Conservation (phyloP, 1,140 invertebrate species). For the Pseudachorutes palmiensis region DNA sequence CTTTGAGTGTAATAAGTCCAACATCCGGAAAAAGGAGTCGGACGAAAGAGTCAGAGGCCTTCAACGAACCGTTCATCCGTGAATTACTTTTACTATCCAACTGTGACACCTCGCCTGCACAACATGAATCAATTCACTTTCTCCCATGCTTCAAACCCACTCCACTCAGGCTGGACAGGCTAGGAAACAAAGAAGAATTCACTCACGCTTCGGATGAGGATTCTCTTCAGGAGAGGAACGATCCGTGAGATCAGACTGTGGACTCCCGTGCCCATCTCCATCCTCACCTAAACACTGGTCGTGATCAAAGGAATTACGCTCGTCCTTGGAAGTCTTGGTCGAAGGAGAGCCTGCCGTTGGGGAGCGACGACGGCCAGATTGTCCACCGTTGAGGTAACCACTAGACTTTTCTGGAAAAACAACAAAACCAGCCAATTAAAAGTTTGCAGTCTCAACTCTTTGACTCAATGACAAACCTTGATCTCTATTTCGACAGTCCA, state of each 20-base stretch:
- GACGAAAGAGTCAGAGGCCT: background rate
- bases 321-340: constrained; percentile 22
- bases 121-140: background rate
- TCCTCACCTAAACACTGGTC: background rate
- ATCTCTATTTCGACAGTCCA: background rate
- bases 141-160: background rate
- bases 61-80: background rate
- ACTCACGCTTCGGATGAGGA: no score
- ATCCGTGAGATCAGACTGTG: constrained; percentile 50
- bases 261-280: constrained; percentile 29
- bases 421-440: background rate
- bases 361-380: constrained; percentile 26
- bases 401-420: constrained; percentile 30
- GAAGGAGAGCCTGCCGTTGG: constrained; percentile 23
- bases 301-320: constrained; percentile 7
- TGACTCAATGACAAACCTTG: no score
- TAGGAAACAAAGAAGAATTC: background rate
- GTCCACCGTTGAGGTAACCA: constrained; percentile 25
- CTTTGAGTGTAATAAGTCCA: background rate
- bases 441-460: background rate
- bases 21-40: background rate
- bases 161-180: no score
- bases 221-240: constrained; percentile 50
- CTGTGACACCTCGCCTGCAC: no score
- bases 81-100: no score